Conservation (phyloP, 2,888 invertebrate species). For the Apodemia hepburni region DNA sequence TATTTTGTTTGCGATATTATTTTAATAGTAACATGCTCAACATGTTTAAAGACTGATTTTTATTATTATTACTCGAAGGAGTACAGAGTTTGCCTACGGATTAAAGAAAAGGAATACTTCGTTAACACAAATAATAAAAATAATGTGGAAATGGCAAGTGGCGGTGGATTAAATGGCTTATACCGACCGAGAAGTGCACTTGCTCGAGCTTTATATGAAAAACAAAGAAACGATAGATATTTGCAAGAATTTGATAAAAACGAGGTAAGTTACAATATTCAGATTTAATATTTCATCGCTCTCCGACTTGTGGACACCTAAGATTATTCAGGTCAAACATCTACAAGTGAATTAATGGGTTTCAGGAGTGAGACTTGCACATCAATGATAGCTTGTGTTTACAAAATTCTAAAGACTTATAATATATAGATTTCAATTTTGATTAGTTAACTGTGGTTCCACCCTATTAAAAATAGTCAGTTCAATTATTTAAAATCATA, state of each 20-base stretch:
- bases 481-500: no score
- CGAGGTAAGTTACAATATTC: constrained; percentile 76
- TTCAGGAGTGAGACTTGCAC: neutral
- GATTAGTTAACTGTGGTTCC: no score
- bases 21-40: constrained; percentile 33
- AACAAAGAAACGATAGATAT: constrained; percentile 85
- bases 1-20: neutral
- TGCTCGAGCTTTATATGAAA: constrained; percentile 86
- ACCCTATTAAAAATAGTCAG: no score
- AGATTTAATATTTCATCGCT: neutral
- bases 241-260: constrained; percentile 84
- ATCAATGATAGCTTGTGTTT: neutral
- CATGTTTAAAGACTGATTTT: constrained; percentile 42
- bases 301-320: neutral
- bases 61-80: constrained; percentile 55
- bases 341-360: neutral
- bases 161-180: constrained; percentile 56
- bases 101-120: constrained; percentile 4
- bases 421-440: no score
- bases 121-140: constrained; percentile 3
- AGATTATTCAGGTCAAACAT: neutral
- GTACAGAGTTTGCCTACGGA: constrained; percentile 42
- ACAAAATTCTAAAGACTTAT: neutral
- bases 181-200: constrained; percentile 86
- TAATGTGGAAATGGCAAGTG: constrained; percentile 50